phyloP scores from a whole-genome alignment of 2,888 invertebrate species.

The Epistrophe eligans region DNA sequence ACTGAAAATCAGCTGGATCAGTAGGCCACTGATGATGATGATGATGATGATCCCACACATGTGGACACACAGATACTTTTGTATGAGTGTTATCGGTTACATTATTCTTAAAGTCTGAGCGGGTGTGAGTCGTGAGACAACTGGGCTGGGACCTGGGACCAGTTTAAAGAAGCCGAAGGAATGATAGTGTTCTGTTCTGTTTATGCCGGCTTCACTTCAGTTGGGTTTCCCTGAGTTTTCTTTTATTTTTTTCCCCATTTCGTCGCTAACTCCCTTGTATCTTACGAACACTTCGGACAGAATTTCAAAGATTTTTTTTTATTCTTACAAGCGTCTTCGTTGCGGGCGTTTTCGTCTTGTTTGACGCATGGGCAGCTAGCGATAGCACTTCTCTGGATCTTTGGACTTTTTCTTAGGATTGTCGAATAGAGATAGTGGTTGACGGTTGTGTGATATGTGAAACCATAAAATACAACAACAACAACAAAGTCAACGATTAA shows the following conservation, averaged over 20 bases:
- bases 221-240: conserved; percentile 57
- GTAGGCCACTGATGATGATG: conserved; percentile 60
- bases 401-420: conserved; percentile 46
- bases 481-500: conserved; percentile 46
- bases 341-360: conserved; percentile 51
- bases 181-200: conserved; percentile 50
- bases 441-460: conserved; percentile 40
- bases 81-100: conserved; percentile 57
- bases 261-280: conserved; percentile 35
- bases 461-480: conserved; percentile 43
- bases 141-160: conserved; percentile 35
- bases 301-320: conserved; percentile 29
- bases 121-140: conserved; percentile 50
- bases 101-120: background rate
- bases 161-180: conserved; percentile 52
- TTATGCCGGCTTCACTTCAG: conserved; percentile 66
- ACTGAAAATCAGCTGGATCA: conserved; percentile 72
- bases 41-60: conserved; percentile 47
- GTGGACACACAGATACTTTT: conserved; percentile 36
- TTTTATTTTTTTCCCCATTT: conserved; percentile 23
- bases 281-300: conserved; percentile 27
- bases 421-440: conserved; percentile 50
- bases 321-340: conserved; percentile 23
- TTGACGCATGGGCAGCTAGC: conserved; percentile 63
- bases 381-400: conserved; percentile 66